Conservation (phyloP, 2,888 invertebrate species). For the Dicyrtomina minuta region DNA sequence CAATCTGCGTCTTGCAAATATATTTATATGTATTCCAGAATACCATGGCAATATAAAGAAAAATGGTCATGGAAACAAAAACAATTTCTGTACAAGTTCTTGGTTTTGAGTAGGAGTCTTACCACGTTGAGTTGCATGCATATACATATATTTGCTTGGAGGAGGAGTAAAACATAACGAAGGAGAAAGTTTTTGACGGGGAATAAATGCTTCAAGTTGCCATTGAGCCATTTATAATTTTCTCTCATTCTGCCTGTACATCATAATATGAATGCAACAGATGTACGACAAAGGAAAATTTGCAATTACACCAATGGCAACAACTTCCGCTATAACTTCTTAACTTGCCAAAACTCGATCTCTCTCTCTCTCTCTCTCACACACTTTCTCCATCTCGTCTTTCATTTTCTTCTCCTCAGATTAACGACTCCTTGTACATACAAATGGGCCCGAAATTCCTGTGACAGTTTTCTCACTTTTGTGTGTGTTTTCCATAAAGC, state of each 20-base stretch:
- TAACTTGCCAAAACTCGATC: not conserved
- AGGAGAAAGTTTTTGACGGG: not conserved
- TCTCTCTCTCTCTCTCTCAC: no score
- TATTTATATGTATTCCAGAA: no score
- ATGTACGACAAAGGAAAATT: constrained; percentile 17
- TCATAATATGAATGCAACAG: constrained; percentile 17
- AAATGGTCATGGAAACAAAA: no score
- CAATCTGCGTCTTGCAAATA: no score
- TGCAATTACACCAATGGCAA: constrained; percentile 17
- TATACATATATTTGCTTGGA: no score
- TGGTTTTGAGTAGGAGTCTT: no score
- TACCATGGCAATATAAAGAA: no score
- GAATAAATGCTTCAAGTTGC: constrained; percentile 10
- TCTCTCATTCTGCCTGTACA: not conserved
- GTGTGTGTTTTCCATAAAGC: no score
- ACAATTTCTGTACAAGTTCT: no score
- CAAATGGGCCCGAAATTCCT: not conserved
- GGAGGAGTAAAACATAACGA: not conserved
- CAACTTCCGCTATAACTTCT: not conserved
- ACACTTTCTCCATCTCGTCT: no score
- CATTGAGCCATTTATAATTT: constrained; percentile 18
- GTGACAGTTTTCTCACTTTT: constrained; percentile 9
- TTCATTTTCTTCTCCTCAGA: not conserved
- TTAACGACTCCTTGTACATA: constrained; percentile 2
- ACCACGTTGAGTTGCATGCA: no score